phyloP scores from a whole-genome alignment of 2,113 vertebrate genomes.

The Prochilodus magdalenae region DNA sequence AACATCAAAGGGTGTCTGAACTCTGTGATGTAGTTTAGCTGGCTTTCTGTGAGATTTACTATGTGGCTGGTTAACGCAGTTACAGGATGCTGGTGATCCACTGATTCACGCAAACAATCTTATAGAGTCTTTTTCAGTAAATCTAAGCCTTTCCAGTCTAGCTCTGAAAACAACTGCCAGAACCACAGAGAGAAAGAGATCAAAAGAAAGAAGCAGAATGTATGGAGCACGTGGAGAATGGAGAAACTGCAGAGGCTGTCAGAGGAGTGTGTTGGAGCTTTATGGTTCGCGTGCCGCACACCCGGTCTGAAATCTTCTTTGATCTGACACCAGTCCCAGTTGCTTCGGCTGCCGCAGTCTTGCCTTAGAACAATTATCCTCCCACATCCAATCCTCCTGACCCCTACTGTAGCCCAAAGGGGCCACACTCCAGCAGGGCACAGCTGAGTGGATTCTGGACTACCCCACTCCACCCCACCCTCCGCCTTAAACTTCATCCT shows the following conservation, averaged over 20 bases:
- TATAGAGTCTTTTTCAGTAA: too few species aligned
- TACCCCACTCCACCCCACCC: background rate
- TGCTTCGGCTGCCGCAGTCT: constrained; percentile 30
- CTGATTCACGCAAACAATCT: too few species aligned
- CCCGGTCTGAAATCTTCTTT: constrained; percentile 39
- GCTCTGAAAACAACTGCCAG: background rate
- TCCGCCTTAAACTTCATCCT: background rate
- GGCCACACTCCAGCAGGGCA: background rate
- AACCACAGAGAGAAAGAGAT: background rate
- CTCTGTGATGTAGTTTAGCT: too few species aligned
- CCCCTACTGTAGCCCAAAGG: background rate
- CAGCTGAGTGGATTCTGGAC: constrained; percentile 37
- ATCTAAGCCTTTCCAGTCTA: too few species aligned
- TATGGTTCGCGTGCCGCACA: constrained; percentile 38
- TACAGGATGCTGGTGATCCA: too few species aligned
- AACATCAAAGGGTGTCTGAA: too few species aligned
- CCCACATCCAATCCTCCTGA: constrained; percentile 3
- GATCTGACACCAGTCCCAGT: constrained; percentile 42
- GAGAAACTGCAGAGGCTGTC: background rate
- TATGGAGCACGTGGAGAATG: background rate
- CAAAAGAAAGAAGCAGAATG: background rate
- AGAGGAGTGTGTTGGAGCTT: constrained; percentile 36
- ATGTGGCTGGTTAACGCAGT: too few species aligned
- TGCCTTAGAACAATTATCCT: constrained; percentile 23
- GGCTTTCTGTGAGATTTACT: too few species aligned